A percentile compares a stretch with the other conserved stretches of the same genome.
Evolutionary conservation across 2,888 invertebrate species (phyloP).

Genomic region (Thalpophila matura): DNA sequence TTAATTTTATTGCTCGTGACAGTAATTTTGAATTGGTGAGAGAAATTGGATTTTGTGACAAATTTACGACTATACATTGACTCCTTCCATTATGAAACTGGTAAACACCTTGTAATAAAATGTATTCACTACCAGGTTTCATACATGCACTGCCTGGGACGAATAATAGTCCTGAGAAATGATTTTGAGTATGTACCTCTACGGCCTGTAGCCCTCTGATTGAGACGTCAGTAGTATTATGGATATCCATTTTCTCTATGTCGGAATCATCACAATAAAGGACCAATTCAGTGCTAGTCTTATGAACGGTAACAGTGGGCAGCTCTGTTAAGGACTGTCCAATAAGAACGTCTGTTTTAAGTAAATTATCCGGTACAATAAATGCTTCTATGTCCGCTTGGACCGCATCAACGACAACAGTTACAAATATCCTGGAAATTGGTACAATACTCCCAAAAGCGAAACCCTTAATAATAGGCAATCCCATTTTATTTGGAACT

Average conservation of each 20-base stretch:
- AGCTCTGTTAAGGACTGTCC: not conserved
- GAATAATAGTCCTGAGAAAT: not conserved
- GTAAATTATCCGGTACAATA: not conserved
- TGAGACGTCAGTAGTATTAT: not conserved
- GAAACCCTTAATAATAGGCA: not conserved
- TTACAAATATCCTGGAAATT: not conserved
- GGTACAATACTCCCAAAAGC: not conserved
- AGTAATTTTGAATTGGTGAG: not conserved
- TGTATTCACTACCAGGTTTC: not conserved
- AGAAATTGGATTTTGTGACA: not conserved
- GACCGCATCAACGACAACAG: not conserved
- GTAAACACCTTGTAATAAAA: not conserved
- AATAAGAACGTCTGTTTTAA: not conserved
- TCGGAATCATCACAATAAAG: not conserved
- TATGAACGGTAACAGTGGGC: not conserved
- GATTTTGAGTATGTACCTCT: not conserved
- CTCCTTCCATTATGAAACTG: not conserved
- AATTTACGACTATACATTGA: not conserved
- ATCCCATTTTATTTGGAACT: not conserved
- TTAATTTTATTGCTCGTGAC: not conserved
- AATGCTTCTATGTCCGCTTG: not conserved
- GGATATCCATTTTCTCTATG: too few relatives aligned
- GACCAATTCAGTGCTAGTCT: not conserved
- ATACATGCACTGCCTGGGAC: not conserved
- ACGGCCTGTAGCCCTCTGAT: not conserved